These are phyloP conservation scores for Drosophila diplacantha DNA, from an alignment of 2,888 invertebrate genomes.

Conservation along the genomic window DNA sequence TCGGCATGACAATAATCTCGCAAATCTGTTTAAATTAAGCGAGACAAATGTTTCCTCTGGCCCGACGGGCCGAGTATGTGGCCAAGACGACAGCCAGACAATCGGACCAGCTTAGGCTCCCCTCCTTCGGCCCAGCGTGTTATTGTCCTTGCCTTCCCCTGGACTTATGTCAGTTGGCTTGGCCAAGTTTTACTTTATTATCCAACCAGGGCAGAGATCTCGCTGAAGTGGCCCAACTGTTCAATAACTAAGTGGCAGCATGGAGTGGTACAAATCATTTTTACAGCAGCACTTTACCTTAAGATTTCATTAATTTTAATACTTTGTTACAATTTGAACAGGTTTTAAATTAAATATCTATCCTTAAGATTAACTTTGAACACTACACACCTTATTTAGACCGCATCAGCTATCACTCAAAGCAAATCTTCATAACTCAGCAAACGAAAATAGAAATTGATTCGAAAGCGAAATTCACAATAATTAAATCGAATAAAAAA, in stretches of 20 bases:
- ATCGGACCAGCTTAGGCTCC: slow-evolving; percentile 19
- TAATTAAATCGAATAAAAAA: slow-evolving; percentile 67
- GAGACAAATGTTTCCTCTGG: slow-evolving; percentile 72
- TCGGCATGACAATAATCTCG: slow-evolving; percentile 74
- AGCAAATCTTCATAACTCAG: slow-evolving; percentile 26
- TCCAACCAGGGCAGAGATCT: slow-evolving; percentile 3
- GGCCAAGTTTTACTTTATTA: slow-evolving; percentile 29
- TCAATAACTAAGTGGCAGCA: neutral
- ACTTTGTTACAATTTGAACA: no score
- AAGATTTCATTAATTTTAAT: no score
- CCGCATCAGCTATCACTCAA: neutral
- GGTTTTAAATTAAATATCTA: no score
- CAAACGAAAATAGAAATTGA: slow-evolving; percentile 3
- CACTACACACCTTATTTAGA: neutral
- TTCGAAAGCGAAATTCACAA: slow-evolving; percentile 20
- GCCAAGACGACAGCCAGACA: slow-evolving; percentile 38
- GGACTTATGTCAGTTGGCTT: slow-evolving; percentile 41
- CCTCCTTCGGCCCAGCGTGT: slow-evolving; percentile 23
- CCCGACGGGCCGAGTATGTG: slow-evolving; percentile 41
- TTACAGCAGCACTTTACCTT: neutral
- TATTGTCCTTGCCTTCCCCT: slow-evolving; percentile 44
- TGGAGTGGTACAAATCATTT: neutral
- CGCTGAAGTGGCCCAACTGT: neutral
- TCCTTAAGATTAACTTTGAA: neutral
- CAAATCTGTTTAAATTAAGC: slow-evolving; percentile 75